Base-by-base conservation (phyloP, 2,797 vertebrate species). In the Enteromius afrohamiltoni region DNA sequence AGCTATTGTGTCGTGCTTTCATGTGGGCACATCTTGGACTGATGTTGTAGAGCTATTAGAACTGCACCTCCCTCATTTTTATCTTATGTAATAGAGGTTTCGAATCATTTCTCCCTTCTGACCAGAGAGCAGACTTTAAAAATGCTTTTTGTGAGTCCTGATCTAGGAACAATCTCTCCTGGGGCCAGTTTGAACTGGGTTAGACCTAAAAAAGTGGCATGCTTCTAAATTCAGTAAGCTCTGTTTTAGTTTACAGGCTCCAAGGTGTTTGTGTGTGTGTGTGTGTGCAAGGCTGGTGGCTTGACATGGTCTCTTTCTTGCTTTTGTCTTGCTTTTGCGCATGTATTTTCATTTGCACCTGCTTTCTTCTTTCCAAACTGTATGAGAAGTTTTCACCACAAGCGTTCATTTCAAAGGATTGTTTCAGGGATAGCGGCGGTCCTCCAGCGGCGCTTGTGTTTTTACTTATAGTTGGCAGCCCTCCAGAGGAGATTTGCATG, bases 101-200 rank as follows among this genome's bases (percentile, higher is more conserved):
- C 76, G 77, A 73, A 81, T 80, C 23, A 77, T 47, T 70, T 76
- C 49, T 88, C 49, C 49, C 40, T 19, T 26, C 53, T 67, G 77
- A 74, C 73, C 76, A 77, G 53, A 73, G 34, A 40, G 17, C 42
- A 79, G 75, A 49, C 64, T 64, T 67, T 69, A 26, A 75, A 37
- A 71, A 78, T 68, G 65, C 37, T 68, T 62, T 69, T 86, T 79
- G 49, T 73, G 80, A 67, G 37, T 37, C 71, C 73, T 80, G 76
- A 31, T 71, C 65, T 67, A 37, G 71, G 58, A 53, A 69, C 65
- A 8, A 34, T 77, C 77, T 47, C 60, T 77, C 80, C 26, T 70
- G 80, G 77, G 73, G 51, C 71, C 67, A 68, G 79, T 53, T 80
- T 64, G 17, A 88, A 85, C 73, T 88, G 83, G 85, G 87, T 85